These are phyloP conservation scores for Microchirus variegatus DNA, from an alignment of 2,797 vertebrate species.

Conservation along the genomic window DNA sequence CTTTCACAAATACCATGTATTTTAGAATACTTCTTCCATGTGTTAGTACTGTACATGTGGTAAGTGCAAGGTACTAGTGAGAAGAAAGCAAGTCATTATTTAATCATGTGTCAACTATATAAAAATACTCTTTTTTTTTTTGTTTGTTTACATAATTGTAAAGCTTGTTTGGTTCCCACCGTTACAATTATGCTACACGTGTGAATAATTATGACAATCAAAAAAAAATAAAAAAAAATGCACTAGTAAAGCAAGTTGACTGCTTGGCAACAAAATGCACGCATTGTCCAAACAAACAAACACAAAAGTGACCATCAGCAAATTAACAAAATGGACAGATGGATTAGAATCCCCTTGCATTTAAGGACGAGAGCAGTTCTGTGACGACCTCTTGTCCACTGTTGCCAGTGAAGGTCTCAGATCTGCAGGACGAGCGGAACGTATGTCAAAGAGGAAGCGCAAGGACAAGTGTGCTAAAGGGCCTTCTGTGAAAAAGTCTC, in stretches of 20 bases:
- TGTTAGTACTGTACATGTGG: constrained; percentile 88
- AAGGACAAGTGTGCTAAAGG: constrained; percentile 47
- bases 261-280: constrained; percentile 25
- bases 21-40: constrained; percentile 75
- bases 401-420: constrained; percentile 28
- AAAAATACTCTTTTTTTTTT: constrained; percentile 83
- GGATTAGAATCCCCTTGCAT: constrained; percentile 16
- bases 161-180: constrained; percentile 81
- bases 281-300: constrained; percentile 18
- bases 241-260: constrained; percentile 43
- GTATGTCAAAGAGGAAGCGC: constrained; percentile 63
- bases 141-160: constrained; percentile 71
- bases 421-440: constrained; percentile 27
- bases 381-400: constrained; percentile 18
- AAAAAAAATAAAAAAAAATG: constrained; percentile 65
- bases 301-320: constrained; percentile 12
- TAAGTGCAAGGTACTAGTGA: constrained; percentile 90
- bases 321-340: constrained; percentile 22
- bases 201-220: constrained; percentile 67
- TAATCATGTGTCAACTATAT: constrained; percentile 85
- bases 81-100: constrained; percentile 81
- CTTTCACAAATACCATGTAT: constrained; percentile 89
- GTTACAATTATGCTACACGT: constrained; percentile 71
- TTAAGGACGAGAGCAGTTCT: constrained; percentile 12
- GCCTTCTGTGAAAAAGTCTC: constrained; percentile 49